Percentiles rank a stretch among this genome's conserved stretches.
Conservation (phyloP, 2,113 vertebrate genomes). For the Tursiops truncatus region DNA sequence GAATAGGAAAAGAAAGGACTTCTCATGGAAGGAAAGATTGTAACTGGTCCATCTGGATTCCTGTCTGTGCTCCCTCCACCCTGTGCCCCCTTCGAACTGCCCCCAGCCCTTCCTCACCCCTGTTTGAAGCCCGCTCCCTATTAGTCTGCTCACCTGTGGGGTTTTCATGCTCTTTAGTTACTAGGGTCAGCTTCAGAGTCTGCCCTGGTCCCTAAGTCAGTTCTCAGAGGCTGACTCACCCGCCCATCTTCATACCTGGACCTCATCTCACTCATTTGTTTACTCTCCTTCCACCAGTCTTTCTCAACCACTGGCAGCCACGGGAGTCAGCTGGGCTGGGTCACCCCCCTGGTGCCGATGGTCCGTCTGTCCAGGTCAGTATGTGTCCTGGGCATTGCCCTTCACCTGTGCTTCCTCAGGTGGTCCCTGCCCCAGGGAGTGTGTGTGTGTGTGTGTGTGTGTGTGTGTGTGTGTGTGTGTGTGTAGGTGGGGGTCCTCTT, state of each 20-base stretch:
- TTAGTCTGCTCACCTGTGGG: neutral
- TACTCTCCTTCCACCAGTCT: neutral
- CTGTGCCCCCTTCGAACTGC: neutral
- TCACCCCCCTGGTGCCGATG: fast-evolving
- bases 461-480: neutral
- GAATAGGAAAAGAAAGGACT: neutral
- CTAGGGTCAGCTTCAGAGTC: neutral
- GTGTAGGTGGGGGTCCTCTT: neutral
- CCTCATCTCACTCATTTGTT: neutral
- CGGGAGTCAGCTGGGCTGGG: too few species aligned
- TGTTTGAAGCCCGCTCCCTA: neutral
- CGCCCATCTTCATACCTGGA: too few species aligned
- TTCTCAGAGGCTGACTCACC: neutral
- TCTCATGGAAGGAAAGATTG: neutral
- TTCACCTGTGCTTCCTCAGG: fast-evolving
- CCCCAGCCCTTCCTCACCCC: neutral
- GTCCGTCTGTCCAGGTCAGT: neutral
- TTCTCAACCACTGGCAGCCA: neutral
- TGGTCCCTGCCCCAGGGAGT: neutral
- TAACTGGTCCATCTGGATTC: neutral
- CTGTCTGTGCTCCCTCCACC: neutral
- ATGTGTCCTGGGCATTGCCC: too few species aligned
- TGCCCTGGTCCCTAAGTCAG: too few species aligned
- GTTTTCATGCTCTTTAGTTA: neutral
- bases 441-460: too few species aligned